phyloP scores from a whole-genome alignment of 2,888 invertebrate genomes.

The Acanthosoma haemorrhoidale region DNA sequence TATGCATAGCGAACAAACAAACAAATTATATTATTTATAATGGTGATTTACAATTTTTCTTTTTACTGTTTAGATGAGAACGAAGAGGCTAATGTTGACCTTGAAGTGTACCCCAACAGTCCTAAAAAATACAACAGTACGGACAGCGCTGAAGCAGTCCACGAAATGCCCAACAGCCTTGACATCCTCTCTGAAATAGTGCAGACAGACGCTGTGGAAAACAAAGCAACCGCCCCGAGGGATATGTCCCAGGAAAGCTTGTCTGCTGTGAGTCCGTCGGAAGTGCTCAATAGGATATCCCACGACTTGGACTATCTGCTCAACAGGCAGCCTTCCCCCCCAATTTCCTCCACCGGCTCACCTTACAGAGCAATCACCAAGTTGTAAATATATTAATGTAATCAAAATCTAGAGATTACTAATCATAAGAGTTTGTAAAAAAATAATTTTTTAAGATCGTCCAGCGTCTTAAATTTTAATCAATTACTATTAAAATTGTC shows the following conservation, averaged over 20 bases:
- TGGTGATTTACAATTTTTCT: no score
- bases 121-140: slow-evolving; percentile 47
- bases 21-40: no score
- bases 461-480: no score
- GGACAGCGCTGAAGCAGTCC: neutral
- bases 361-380: no score
- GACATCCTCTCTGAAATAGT: neutral
- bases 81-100: slow-evolving; percentile 44
- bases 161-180: neutral
- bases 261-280: slow-evolving; percentile 30
- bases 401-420: no score
- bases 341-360: no score
- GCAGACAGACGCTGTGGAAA: no score
- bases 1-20: no score
- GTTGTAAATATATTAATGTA: no score
- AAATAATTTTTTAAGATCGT: no score
- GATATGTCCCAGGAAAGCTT: neutral
- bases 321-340: slow-evolving; percentile 55
- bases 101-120: slow-evolving; percentile 51
- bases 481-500: no score
- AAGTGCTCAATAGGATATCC: slow-evolving; percentile 71
- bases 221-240: neutral
- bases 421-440: no score
- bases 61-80: slow-evolving; percentile 33
- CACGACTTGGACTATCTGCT: slow-evolving; percentile 76